Evolutionary conservation across 64 coral and sea anemone species (phyloP).

Genomic region (Pocillopora damicornis): DNA sequence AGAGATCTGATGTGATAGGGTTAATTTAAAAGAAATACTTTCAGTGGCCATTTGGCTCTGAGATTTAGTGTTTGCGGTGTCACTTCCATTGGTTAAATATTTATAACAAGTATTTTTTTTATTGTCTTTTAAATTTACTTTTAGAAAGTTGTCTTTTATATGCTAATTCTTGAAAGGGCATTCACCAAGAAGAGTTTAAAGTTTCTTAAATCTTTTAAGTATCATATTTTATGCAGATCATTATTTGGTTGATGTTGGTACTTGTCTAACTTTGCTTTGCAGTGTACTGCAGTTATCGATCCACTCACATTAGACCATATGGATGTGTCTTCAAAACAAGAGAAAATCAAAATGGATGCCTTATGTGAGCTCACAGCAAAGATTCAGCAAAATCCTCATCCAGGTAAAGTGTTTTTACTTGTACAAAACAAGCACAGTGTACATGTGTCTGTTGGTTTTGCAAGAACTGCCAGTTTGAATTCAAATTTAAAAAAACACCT

Average conservation of each 20-base stretch:
- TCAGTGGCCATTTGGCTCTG: no score
- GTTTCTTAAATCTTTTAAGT: no score
- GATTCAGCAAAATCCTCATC: constrained; percentile 31
- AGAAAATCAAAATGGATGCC: constrained; percentile 59
- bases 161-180: no score
- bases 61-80: no score
- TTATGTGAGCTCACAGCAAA: constrained; percentile 59
- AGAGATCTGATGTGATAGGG: no score
- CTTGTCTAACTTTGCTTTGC: constrained; percentile 3
- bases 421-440: neutral
- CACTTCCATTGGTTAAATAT: no score
- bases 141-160: no score
- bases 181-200: no score
- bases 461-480: no score
- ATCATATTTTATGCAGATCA: neutral
- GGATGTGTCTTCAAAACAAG: constrained; percentile 19
- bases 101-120: no score
- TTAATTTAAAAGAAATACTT: no score
- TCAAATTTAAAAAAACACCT: neutral
- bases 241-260: neutral
- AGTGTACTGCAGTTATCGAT: constrained; percentile 56
- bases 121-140: no score
- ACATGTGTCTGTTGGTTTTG: neutral
- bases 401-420: constrained; percentile 17
- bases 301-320: constrained; percentile 47